Evolutionary conservation across 2,113 vertebrate genomes (phyloP).

Genomic region (Pedionomus torquatus): DNA sequence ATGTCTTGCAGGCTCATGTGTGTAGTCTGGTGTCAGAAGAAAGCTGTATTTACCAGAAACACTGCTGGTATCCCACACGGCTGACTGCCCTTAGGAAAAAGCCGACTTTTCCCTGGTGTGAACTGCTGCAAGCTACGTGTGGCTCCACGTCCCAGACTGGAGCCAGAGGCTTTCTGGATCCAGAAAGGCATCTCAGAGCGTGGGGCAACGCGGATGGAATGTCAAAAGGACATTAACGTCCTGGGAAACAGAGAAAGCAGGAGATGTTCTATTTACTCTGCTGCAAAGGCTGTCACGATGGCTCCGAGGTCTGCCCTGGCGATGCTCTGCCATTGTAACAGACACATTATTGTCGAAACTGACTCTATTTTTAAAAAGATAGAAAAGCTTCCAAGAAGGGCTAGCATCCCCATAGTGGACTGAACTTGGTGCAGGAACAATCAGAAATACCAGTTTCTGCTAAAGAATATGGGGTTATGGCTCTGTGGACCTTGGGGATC

Average conservation of each 20-base stretch:
- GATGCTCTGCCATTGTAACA: neutral
- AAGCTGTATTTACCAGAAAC: neutral
- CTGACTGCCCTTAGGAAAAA: neutral
- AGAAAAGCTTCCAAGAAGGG: neutral
- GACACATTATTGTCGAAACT: neutral
- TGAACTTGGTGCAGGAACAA: neutral
- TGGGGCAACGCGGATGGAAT: neutral
- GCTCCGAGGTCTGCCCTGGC: neutral
- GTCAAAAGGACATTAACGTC: neutral
- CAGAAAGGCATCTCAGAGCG: neutral
- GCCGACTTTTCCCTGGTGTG: neutral
- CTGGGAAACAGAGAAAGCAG: neutral
- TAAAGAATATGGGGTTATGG: neutral
- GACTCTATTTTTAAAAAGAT: neutral
- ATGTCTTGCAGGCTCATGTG: neutral
- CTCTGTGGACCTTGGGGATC: neutral
- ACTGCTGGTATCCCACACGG: fast-evolving
- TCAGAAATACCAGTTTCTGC: neutral
- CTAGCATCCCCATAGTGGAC: neutral
- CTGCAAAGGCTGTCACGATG: neutral
- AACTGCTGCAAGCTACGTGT: neutral
- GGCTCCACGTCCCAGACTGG: neutral
- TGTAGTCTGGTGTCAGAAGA: neutral
- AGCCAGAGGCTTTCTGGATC: too few species aligned
- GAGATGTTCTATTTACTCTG: neutral